phyloP scores from a whole-genome alignment of 2,113 vertebrate species.

The Sylvia atricapilla region DNA sequence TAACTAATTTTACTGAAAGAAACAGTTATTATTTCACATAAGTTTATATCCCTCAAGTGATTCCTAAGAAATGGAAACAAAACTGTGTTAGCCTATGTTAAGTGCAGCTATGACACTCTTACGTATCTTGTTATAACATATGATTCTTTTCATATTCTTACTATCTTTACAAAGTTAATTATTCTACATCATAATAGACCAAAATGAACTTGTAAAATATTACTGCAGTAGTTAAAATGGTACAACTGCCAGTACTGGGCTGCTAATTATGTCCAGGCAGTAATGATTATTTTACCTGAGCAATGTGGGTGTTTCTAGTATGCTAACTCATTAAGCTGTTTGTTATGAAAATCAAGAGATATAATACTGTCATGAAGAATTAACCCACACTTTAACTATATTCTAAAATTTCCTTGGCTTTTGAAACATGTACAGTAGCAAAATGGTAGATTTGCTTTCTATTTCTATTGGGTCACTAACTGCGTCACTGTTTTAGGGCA shows the following conservation, averaged over 20 bases:
- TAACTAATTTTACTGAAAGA: background rate
- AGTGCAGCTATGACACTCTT: background rate
- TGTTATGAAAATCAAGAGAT: background rate
- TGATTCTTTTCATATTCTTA: background rate
- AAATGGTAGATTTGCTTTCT: background rate
- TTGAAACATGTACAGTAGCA: background rate
- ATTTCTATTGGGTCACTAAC: rapidly evolving
- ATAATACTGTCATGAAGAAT: background rate
- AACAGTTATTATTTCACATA: background rate
- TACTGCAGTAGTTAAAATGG: constrained; percentile 3
- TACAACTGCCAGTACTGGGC: background rate
- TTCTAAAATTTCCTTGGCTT: background rate
- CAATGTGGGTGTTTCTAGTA: background rate
- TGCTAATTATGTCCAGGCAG: background rate
- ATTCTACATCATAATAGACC: background rate
- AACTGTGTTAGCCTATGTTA: background rate
- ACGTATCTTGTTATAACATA: background rate
- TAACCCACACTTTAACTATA: background rate
- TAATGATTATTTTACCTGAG: constrained; percentile 12
- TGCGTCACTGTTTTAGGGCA: background rate
- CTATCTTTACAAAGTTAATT: constrained; percentile 25
- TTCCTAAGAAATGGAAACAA: background rate
- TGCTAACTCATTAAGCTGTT: background rate
- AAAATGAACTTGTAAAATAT: constrained; percentile 30
- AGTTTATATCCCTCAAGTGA: background rate